Base-by-base conservation (phyloP, 2,888 invertebrate genomes). In the Neoascia interrupta region DNA sequence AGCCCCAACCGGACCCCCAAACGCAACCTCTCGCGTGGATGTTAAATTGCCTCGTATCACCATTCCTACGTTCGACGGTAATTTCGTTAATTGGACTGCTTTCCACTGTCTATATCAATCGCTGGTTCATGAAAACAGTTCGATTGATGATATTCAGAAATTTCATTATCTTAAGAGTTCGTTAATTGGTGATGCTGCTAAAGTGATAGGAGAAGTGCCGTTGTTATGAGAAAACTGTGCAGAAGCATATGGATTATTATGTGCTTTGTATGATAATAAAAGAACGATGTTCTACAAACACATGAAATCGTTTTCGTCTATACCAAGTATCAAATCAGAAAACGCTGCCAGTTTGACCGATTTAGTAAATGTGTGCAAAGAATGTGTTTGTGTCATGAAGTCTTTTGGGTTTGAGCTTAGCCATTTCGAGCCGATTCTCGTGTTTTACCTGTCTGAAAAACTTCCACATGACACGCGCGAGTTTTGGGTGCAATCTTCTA, bases 331-430 rank as follows among this genome's bases (percentile, higher is more conserved):
- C 19, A 51, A 11, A 18, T 10, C 34, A 8, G 19, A 36, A 34
- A 18, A 34, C 19, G 13, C 34, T 10, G 34, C 36, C 8, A 34
- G 51, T 18, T n/a, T 51, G 34, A 51, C 18, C 11, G 10, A 31
- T 18, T 16, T 51, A 18, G 19, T 31, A 16, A 51, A 51, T n/a
- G 36, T 51, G 51, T 36, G 51, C 34, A 34, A 51, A 34, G 36
- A 51, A 6, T 34, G 18, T 18, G 18, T 51, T 18, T 51, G 18
- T 51, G 28, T 1, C 10, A 2, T 5, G 4, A 8, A 5, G 26
- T 26, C 31, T n/a, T 31, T 31, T 3, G 3, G 31, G 10, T 13
- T 28, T 16, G 18, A 49, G 16, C 13, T 49, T 5, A 26, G 28
- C 1, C 28, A 49, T 15, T 15, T 31, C n/a, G 31, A 49, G 28